These are phyloP conservation scores for Pheosia gnoma DNA, from an alignment of 2,888 invertebrate genomes.

Conservation along the genomic window DNA sequence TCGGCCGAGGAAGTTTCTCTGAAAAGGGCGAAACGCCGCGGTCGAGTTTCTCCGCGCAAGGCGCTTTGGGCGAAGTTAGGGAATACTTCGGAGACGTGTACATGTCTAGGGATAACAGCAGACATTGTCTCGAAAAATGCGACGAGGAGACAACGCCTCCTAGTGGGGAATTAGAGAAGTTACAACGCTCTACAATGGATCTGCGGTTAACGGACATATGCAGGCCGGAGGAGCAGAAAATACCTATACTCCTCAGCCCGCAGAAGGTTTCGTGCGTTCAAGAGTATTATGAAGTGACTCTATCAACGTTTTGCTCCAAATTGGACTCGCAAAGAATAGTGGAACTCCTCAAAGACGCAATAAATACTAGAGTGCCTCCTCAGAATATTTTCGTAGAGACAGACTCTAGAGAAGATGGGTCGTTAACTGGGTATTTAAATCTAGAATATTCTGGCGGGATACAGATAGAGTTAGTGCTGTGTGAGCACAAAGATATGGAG, in stretches of 20 bases:
- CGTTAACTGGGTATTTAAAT: constrained; percentile 83
- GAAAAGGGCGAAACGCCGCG: constrained; percentile 77
- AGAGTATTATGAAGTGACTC: constrained; percentile 88
- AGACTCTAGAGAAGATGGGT: constrained; percentile 60
- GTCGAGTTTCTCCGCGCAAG: constrained; percentile 77
- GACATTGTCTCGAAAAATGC: constrained; percentile 62
- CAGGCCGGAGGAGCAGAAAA: constrained; percentile 59
- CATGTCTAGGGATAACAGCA: constrained; percentile 66
- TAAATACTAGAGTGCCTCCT: constrained; percentile 91
- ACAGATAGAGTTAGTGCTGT: constrained; percentile 93
- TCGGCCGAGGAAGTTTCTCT: constrained; percentile 73
- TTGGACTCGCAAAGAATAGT: constrained; percentile 91
- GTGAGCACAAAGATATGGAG: constrained; percentile 88
- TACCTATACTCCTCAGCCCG: constrained; percentile 71
- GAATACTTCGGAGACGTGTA: constrained; percentile 73
- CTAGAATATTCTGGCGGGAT: constrained; percentile 92
- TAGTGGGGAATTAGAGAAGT: constrained; percentile 66
- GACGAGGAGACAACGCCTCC: constrained; percentile 58
- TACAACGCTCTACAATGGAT: constrained; percentile 77
- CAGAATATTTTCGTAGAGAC: constrained; percentile 79
- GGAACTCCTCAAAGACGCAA: constrained; percentile 90
- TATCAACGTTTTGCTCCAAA: constrained; percentile 92
- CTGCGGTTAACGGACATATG: constrained; percentile 70
- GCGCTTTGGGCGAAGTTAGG: constrained; percentile 71
- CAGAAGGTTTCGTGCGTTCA: constrained; percentile 71